Evolutionary conservation across 2,888 invertebrate genomes (phyloP).

Genomic region (Masnerella sp.): DNA sequence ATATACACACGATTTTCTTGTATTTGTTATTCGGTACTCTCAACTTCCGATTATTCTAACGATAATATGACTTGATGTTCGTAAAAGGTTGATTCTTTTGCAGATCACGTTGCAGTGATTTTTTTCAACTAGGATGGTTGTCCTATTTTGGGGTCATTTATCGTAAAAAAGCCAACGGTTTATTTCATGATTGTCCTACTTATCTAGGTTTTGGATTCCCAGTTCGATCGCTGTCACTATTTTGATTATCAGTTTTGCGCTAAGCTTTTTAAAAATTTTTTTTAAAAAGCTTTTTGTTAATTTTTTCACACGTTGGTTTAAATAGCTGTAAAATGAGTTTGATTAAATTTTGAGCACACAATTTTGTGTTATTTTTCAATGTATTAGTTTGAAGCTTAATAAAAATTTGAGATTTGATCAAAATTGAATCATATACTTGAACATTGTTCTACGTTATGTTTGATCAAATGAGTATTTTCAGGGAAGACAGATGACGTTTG

Average conservation of each 20-base stretch:
- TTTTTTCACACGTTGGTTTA: too few species aligned
- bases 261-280: neutral
- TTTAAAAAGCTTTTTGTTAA: neutral
- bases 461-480: too few species aligned
- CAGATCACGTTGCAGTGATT: too few species aligned
- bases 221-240: constrained; percentile 16
- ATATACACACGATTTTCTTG: constrained; percentile 25
- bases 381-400: too few species aligned
- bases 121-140: neutral
- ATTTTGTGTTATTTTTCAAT: too few species aligned
- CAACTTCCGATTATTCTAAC: constrained; percentile 14
- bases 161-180: constrained; percentile 31
- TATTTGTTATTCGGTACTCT: constrained; percentile 2
- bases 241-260: constrained; percentile 20
- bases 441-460: too few species aligned
- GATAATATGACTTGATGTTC: constrained; percentile 29
- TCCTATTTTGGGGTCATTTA: neutral
- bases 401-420: too few species aligned
- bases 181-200: constrained; percentile 53
- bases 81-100: constrained; percentile 2
- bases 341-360: too few species aligned
- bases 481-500: too few species aligned
- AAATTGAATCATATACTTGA: too few species aligned
- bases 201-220: constrained; percentile 29
- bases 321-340: too few species aligned